Evolutionary conservation across 2,797 vertebrate genomes (phyloP), one percentile per base, ranked within the genome.

Genomic region (Gymnothorax javanicus): DNA sequence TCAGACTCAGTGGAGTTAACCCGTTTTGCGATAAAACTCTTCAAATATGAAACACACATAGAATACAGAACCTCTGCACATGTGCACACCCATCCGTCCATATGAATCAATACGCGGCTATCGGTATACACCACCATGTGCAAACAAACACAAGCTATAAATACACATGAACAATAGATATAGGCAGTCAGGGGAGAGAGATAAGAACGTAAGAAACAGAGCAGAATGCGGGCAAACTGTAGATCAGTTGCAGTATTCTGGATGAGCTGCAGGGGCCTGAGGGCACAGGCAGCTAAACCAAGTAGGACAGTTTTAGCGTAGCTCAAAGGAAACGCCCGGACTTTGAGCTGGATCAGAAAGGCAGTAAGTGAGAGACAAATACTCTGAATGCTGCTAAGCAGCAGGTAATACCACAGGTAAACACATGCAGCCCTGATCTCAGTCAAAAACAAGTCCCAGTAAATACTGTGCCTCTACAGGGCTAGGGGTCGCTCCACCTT

Each of bases 31-130:
- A 43, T 43, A 43, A 43, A 43, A 43, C 33, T 43, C 33, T 43
- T 2, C 33, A 43, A 43, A 43, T 43, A 43, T 43, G 33, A 43
- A 73, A 89, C 57, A 88, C 83, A 83, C 64, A 82, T 23, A 87
- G 54, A 50, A 4, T 33, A 5, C 11, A 33, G 69, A 15, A 27
- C 20, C 13, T 75, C 69, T 27, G 25, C 50, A 62, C 43, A 27
- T n/a, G 58, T 58, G 71, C 11, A 82, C 57, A 57, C 81, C 79
- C 3, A 75, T 75, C 33, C 33, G 33, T 43, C 33, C 33, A 43
- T 43, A 43, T 2, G 33, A 43, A 2, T 43, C 33, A 43, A 57
- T 20, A 17, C 25, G 33, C 77, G 56, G 5, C 64, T 71, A 27
- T 71, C 25, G 1, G n/a, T 71, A 75, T 33, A 82, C 82, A 82